Evolutionary conservation across 2,888 invertebrate species (phyloP).

Genomic region (Dexiosoma caninum): DNA sequence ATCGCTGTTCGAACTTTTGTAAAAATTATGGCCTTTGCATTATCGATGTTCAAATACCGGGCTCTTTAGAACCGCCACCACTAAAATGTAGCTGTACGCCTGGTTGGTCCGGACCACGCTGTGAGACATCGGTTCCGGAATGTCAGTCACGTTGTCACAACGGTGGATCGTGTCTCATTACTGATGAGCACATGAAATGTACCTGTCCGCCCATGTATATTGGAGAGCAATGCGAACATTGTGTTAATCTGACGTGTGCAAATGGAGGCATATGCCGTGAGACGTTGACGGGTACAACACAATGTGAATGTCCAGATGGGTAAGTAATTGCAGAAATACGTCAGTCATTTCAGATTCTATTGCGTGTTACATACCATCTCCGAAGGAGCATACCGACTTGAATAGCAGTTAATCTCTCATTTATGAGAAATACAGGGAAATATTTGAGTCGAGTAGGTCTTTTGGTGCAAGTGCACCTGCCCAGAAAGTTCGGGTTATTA

Average conservation of each 20-base stretch:
- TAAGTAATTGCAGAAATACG: conserved; percentile 69
- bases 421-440: no score
- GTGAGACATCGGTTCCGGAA: conserved; percentile 81
- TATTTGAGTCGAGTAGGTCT: no score
- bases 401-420: no score
- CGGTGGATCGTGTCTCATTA: conserved; percentile 80
- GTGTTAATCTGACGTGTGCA: conserved; percentile 80
- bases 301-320: conserved; percentile 81
- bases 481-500: no score
- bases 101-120: conserved; percentile 83
- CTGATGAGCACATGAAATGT: conserved; percentile 78
- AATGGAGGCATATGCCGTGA: conserved; percentile 82
- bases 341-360: no score
- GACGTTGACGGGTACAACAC: conserved; percentile 75
- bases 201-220: conserved; percentile 80
- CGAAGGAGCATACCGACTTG: no score
- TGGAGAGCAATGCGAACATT: conserved; percentile 81
- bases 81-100: conserved; percentile 81
- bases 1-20: conserved; percentile 84
- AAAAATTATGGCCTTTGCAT: conserved; percentile 82
- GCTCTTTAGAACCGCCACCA: conserved; percentile 72
- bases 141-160: conserved; percentile 81
- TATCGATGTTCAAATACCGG: conserved; percentile 74
- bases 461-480: no score
- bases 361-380: no score